Base-by-base conservation (phyloP, 2,113 vertebrate genomes). In the Pygathrix nemaeus region DNA sequence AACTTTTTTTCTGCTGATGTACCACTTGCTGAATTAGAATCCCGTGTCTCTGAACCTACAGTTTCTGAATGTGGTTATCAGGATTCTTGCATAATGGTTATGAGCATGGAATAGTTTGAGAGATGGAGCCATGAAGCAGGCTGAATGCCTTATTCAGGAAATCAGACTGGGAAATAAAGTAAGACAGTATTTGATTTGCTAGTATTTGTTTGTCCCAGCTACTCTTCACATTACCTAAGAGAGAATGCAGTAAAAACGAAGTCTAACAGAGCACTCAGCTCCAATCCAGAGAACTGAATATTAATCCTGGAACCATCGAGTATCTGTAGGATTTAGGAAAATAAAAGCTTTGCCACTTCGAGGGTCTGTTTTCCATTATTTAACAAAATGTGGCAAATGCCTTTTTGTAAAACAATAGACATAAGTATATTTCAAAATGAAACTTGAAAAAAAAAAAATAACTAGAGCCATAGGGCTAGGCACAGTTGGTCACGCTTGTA, bases 11-110 rank as follows among this genome's bases (percentile, higher is more conserved):
- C 76, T 92, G 79, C 35, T 72, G 18, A 68, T 20, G 32, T 21
- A 17, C 20, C 38, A 38, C 14, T 87, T 43, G 50, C 7, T 80
- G 50, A 80, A 78, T 50, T 48, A 3, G 12, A 20, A 35, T 20
- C 14, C 40, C 4, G 1, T 2, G 17, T 1, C 3, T 2, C 1
- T 3, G 16, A 70, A 43, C 45, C 21, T n/a, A 25, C 55, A 48
- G 43, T 75, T 50, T 59, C 93, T 52, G 32, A 55, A 23, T 23
- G 59, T 48, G 14, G 35, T 81, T 86, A 35, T 48, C 27, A 40
- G 35, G 6, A 0, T 16, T 5, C 52, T 21, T 55, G 27, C 1
- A 3, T 5, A 6, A 35, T 5, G 8, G 20, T 2, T 17, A 30
- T 18, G 35, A 16, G 52, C 1, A 16, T 14, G 20, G 6, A 32